Evolutionary conservation across 2,113 vertebrate genomes (phyloP), one percentile per base, ranked within the genome.

Genomic region (Oreochromis tanganicae): DNA sequence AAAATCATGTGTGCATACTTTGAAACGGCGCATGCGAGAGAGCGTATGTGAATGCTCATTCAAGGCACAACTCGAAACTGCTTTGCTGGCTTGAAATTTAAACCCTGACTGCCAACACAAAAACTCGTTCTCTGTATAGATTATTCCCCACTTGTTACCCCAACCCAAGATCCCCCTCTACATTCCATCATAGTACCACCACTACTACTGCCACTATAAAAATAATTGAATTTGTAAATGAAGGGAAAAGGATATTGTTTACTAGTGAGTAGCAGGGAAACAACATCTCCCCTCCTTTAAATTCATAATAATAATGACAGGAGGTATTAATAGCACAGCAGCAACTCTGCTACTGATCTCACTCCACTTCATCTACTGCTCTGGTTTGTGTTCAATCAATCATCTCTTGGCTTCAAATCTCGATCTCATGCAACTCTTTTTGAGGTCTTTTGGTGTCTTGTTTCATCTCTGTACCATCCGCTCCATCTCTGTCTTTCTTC

Each of bases 41-140:
- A 84, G 24, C 41, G 56, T 61, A 56, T 66, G 50, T 75, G 78
- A 54, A 86, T 90, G 84, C 21, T 61, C 80, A 85, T 80, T 91
- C 59, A 82, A 90, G 71, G 68, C 85, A 83, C 82, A 81, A 81
- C 79, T 83, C 50, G 81, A 90, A 95, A 91, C 91, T 80, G 87
- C 88, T 87, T 93, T 57, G 91, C 83, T 94, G 93, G 89, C 91
- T 92, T 71, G 87, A 91, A 94, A 94, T 92, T 88, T 88, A 94
- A 94, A 92, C 94, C 82, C 55, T 36, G 59, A 73, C 86, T 93
- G 92, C 92, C 92, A 94, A 94, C 82, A 87, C 88, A 90, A 88
- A 94, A 88, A 87, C 66, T 82, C 80, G 34, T 87, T 86, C 86
- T 85, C 68, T 75, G 48, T 78, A 56, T 90, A 83, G 54, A 17